These are phyloP conservation scores for Acrobasis suavella DNA, from an alignment of 2,888 invertebrate species.

Conservation along the genomic window DNA sequence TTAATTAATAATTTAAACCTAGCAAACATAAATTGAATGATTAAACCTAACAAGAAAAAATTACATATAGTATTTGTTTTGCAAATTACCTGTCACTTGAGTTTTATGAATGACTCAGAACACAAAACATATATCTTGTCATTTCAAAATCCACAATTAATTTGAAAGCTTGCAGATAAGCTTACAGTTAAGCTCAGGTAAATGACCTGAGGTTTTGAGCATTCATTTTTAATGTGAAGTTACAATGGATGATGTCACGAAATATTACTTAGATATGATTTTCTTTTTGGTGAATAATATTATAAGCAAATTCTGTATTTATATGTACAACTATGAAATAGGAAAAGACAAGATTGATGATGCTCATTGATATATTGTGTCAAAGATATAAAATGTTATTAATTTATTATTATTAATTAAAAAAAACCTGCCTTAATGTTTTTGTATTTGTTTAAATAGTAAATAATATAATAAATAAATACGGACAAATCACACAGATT, in stretches of 20 bases:
- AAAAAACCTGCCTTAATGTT: too few species aligned
- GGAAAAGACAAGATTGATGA: too few species aligned
- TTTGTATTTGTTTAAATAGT: too few species aligned
- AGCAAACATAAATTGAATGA: neutral
- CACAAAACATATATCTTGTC: neutral
- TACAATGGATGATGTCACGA: neutral
- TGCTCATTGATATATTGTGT: too few species aligned
- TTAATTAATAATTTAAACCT: neutral
- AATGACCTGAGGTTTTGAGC: conserved; percentile 7
- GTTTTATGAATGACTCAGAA: neutral
- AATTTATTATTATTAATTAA: too few species aligned
- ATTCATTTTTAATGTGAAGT: neutral
- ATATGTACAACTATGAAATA: too few species aligned
- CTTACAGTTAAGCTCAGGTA: conserved; percentile 5
- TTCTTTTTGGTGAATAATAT: too few species aligned
- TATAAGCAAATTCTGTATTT: too few species aligned
- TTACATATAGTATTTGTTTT: neutral
- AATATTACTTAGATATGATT: too few species aligned
- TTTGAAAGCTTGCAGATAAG: neutral
- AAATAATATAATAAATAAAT: too few species aligned
- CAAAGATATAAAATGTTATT: too few species aligned
- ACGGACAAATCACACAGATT: too few species aligned
- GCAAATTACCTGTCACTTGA: neutral
- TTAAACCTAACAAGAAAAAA: neutral
- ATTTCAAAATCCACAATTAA: neutral